Base-by-base conservation (phyloP, 1,140 invertebrate genomes). In the Drosophila sp. region DNA sequence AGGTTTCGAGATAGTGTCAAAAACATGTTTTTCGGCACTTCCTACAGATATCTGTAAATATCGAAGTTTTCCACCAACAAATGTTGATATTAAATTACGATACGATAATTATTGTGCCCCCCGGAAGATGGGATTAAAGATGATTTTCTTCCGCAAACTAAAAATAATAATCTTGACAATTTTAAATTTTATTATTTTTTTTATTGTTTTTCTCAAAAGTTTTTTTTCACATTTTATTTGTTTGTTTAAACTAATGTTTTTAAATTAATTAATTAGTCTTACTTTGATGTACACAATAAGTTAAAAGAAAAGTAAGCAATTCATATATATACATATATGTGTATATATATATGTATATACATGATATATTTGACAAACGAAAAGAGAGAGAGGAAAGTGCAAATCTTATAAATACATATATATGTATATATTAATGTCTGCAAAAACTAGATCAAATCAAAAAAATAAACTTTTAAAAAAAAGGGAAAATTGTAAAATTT, bases 131-230 rank as follows among this genome's bases (percentile, higher is more conserved):
- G 17, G 17, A 17, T 17, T 17, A 17, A 17, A 17, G 17, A 17
- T 17, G 17, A 17, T 17, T 17, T 17, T 17, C 17, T 17, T 0
- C 17, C 17, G 17, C 17, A 17, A 17, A 17, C 17, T 17, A 17
- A 17, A 17, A 17, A 17, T 17, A 17, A 17, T 17, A 17, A 17
- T 17, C 17, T 17, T 17, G 7, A 2, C 8, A 58, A 11, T 50
- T 83, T 71, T 89, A 89, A 87, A 77, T 87, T 87, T 87, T 87
- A 87, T 89, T 82, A 89, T 87, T 87, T 87, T 80, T 84, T 84
- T 89, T 89, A 70, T 89, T 64, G 72, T 55, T 87, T 86, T 84
- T 80, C 44, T 76, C 55, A 83, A 84, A 84, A 84, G 77, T 63
- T 83, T 82, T 75, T 41, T 73, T 76, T 63, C 70, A 77, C 66